These are phyloP conservation scores for Pollenia griseotomentosa DNA, from an alignment of 2,888 invertebrate genomes.

Conservation along the genomic window DNA sequence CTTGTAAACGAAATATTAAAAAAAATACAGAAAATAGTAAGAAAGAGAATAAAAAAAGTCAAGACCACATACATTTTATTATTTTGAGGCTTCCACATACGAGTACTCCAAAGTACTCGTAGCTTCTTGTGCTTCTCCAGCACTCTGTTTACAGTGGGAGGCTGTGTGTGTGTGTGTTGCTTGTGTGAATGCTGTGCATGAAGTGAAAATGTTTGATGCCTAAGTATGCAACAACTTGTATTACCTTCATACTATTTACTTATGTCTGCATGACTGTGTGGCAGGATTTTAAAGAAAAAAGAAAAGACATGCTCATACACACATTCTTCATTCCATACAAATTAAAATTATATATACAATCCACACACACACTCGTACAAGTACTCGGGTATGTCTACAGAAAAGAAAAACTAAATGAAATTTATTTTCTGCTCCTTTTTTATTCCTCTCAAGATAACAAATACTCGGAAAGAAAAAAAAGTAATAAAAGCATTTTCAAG, in stretches of 20 bases:
- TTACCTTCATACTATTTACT: slow-evolving; percentile 23
- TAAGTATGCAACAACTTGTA: slow-evolving; percentile 29
- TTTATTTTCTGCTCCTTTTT: slow-evolving; percentile 47
- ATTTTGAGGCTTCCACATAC: slow-evolving; percentile 16
- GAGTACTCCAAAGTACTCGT: neutral
- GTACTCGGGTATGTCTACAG: slow-evolving; percentile 20
- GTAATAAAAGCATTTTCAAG: slow-evolving; percentile 42
- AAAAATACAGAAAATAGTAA: neutral
- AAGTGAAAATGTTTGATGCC: slow-evolving; percentile 40
- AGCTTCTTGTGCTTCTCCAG: neutral
- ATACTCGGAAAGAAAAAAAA: slow-evolving; percentile 34
- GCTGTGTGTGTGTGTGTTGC: neutral
- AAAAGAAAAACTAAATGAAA: slow-evolving; percentile 58
- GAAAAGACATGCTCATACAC: neutral
- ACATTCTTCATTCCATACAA: slow-evolving; percentile 24
- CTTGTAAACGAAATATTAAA: slow-evolving; percentile 18
- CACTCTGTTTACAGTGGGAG: neutral
- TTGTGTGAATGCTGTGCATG: neutral
- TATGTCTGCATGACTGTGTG: neutral
- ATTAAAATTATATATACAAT: slow-evolving; percentile 31
- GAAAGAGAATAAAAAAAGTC: neutral
- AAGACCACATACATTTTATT: slow-evolving; percentile 13
- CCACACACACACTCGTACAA: neutral
- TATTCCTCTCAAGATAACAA: slow-evolving; percentile 29
- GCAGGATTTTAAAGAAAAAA: neutral